Percentiles rank a stretch among this genome's conserved stretches.
Conservation (phyloP, 2,113 vertebrate species). For the Neodon shergylaensis region DNA sequence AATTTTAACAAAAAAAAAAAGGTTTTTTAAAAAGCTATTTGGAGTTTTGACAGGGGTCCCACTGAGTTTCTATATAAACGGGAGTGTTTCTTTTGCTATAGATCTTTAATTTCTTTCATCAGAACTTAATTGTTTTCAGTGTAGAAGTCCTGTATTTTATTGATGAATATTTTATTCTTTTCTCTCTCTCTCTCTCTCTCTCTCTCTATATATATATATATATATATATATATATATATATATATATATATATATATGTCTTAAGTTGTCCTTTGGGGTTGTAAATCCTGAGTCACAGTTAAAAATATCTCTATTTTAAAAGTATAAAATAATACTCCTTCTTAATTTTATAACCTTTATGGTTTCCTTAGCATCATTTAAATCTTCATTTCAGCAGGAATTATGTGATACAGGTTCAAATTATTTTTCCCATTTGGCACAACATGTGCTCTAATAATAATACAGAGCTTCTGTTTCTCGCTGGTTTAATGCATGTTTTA, state of each 20-base stretch:
- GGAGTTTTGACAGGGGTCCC: background rate
- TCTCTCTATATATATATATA: background rate
- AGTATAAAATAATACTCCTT: background rate
- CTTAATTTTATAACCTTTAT: background rate
- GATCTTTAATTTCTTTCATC: background rate
- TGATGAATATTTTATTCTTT: background rate
- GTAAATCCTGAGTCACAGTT: background rate
- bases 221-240: slow-evolving; percentile 31
- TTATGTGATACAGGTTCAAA: background rate
- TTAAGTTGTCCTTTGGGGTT: background rate
- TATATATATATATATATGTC: background rate
- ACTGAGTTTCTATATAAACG: background rate
- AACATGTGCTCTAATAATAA: background rate
- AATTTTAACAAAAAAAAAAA: background rate
- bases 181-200: background rate
- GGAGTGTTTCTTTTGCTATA: background rate
- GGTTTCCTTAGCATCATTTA: background rate
- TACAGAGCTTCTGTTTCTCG: background rate
- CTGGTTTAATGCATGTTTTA: background rate
- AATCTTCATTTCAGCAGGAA: background rate
- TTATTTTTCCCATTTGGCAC: slow-evolving; percentile 21
- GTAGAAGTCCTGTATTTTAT: background rate
- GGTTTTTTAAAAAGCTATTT: background rate
- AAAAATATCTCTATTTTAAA: background rate
- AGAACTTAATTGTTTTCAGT: background rate